phyloP scores from a whole-genome alignment of 2,113 vertebrate genomes.

The Ptilonorhynchus violaceus region DNA sequence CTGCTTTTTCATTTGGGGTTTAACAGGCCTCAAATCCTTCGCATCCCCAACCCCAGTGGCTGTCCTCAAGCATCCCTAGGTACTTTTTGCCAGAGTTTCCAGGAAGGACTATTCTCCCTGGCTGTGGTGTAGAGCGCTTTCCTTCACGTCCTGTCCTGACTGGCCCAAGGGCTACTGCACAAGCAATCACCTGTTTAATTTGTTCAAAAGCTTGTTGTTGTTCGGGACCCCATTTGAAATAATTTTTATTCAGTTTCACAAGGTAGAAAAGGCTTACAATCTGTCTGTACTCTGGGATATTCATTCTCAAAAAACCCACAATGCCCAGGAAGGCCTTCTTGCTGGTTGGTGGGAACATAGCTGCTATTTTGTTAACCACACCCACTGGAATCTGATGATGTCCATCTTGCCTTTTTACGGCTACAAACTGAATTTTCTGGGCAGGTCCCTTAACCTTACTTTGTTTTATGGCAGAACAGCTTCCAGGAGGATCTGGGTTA shows the following conservation, averaged over 20 bases:
- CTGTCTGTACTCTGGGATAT: neutral
- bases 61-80: neutral
- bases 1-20: neutral
- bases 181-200: neutral
- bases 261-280: neutral
- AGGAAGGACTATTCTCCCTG: neutral
- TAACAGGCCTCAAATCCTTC: neutral
- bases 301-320: neutral
- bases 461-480: neutral
- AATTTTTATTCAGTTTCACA: neutral
- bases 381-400: neutral
- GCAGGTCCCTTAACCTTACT: neutral
- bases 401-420: neutral
- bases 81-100: neutral
- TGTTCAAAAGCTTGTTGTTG: neutral
- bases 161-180: neutral
- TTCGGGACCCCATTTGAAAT: neutral
- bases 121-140: accelerated
- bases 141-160: neutral
- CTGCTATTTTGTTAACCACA: neutral
- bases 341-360: neutral
- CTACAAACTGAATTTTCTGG: neutral
- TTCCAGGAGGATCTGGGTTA: neutral
- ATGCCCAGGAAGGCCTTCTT: neutral
- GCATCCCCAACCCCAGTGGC: neutral